These are phyloP conservation scores for Palythoa grandiflora DNA, from an alignment of 92 coral and sea anemone genomes.

Conservation along the genomic window DNA sequence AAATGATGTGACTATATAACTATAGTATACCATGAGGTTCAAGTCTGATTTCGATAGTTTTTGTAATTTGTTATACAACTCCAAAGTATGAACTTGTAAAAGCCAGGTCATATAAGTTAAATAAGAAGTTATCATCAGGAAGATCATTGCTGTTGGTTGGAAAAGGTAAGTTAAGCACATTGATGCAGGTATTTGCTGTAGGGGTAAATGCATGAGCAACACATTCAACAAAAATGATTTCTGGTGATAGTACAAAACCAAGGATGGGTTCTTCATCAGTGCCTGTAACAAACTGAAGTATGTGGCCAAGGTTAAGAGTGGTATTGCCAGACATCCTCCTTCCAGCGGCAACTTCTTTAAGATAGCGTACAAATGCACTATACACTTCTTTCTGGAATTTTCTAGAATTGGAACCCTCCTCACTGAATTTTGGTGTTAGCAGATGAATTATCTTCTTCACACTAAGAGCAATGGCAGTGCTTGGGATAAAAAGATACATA, in stretches of 20 bases:
- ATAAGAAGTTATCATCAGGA: constrained; percentile 48
- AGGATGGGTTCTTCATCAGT: constrained; percentile 70
- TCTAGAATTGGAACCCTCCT: constrained; percentile 56
- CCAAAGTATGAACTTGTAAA: constrained; percentile 61
- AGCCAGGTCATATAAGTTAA: constrained; percentile 63
- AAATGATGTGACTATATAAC: neutral
- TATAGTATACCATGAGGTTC: constrained; percentile 4
- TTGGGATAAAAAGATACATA: constrained; percentile 55
- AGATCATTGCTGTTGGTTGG: constrained; percentile 8
- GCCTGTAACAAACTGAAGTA: constrained; percentile 64
- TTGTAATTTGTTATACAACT: neutral
- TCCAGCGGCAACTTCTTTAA: constrained; percentile 57
- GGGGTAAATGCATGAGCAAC: constrained; percentile 1
- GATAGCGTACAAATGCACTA: constrained; percentile 41
- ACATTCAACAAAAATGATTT: constrained; percentile 45
- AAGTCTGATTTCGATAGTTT: constrained; percentile 7
- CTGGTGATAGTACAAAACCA: constrained; percentile 59
- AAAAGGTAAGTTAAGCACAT: constrained; percentile 14
- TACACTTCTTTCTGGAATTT: constrained; percentile 51
- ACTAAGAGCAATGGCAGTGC: constrained; percentile 21
- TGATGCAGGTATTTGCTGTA: constrained; percentile 23
- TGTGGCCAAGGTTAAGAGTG: constrained; percentile 54
- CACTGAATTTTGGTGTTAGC: constrained; percentile 43
- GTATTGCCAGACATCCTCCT: constrained; percentile 12
- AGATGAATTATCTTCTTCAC: constrained; percentile 43